Evolutionary conservation across 2,113 vertebrate species (phyloP).

Genomic region (Malurus elegans): DNA sequence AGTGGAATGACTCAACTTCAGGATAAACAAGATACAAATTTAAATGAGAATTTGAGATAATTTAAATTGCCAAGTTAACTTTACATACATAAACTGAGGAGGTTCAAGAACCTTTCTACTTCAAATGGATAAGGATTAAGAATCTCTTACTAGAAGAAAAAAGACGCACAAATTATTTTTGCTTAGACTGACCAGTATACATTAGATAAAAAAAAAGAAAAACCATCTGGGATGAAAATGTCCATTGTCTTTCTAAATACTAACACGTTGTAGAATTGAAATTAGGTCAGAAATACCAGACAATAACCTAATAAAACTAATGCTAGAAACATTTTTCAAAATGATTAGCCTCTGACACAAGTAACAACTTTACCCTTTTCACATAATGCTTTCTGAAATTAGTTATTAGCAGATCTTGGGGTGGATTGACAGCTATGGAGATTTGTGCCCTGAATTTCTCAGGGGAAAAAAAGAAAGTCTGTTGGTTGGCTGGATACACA

Average conservation of each 20-base stretch:
- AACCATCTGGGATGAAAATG: neutral
- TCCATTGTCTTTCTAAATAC: neutral
- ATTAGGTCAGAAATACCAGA: neutral
- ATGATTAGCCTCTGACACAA: neutral
- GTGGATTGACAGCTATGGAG: conserved; percentile 9
- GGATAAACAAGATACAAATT: neutral
- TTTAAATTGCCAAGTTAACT: neutral
- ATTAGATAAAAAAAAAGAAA: neutral
- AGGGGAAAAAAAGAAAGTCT: neutral
- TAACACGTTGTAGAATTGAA: neutral
- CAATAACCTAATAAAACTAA: neutral
- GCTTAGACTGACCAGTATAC: neutral
- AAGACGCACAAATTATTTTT: neutral
- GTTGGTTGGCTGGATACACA: conserved; percentile 42
- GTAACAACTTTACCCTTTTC: conserved; percentile 15
- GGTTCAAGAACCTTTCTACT: neutral
- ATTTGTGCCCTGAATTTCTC: conserved; percentile 56
- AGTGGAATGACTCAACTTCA: neutral
- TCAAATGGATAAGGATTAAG: neutral
- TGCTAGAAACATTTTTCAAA: neutral
- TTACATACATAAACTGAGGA: neutral
- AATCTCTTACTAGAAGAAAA: neutral
- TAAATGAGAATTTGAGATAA: neutral
- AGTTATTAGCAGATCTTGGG: neutral
- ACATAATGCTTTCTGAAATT: conserved; percentile 9